Evolutionary conservation across 2,888 invertebrate genomes (phyloP).

Genomic region (Drosophila phalerata): DNA sequence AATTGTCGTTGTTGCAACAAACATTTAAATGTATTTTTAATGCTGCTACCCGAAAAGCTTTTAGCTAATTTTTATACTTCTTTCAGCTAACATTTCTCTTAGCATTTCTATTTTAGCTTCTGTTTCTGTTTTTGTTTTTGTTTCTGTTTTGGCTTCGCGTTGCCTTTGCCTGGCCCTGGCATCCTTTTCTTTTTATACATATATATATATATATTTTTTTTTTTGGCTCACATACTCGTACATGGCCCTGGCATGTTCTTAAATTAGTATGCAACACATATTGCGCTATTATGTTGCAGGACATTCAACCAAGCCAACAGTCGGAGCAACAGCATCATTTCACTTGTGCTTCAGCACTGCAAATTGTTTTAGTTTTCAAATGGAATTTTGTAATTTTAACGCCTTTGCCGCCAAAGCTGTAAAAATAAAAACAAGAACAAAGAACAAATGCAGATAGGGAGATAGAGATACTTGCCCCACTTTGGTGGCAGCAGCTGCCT

Average conservation of each 20-base stretch:
- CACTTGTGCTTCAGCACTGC: slow-evolving; percentile 43
- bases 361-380: slow-evolving; percentile 83
- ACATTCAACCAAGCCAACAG: slow-evolving; percentile 62
- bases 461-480: neutral
- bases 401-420: slow-evolving; percentile 60
- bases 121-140: slow-evolving; percentile 4
- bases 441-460: neutral
- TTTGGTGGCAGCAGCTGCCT: slow-evolving; percentile 17
- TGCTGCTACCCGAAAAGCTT: slow-evolving; percentile 80
- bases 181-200: slow-evolving; percentile 62
- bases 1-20: slow-evolving; percentile 54
- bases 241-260: slow-evolving; percentile 31
- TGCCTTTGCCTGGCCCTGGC: slow-evolving; percentile 65
- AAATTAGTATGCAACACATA: slow-evolving; percentile 81
- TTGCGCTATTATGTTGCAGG: slow-evolving; percentile 80
- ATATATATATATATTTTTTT: neutral
- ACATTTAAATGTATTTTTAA: slow-evolving; percentile 82
- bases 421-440: slow-evolving; percentile 21
- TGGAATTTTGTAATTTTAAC: slow-evolving; percentile 83
- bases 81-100: slow-evolving; percentile 44
- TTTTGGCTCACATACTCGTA: slow-evolving; percentile 22
- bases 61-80: slow-evolving; percentile 82
- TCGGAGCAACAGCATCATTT: slow-evolving; percentile 42
- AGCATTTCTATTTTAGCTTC: slow-evolving; percentile 29
- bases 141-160: slow-evolving; percentile 8